A percentile compares a stretch with the other conserved stretches of the same genome.
Conservation (phyloP, 2,888 invertebrate species). For the Busseola fusca region DNA sequence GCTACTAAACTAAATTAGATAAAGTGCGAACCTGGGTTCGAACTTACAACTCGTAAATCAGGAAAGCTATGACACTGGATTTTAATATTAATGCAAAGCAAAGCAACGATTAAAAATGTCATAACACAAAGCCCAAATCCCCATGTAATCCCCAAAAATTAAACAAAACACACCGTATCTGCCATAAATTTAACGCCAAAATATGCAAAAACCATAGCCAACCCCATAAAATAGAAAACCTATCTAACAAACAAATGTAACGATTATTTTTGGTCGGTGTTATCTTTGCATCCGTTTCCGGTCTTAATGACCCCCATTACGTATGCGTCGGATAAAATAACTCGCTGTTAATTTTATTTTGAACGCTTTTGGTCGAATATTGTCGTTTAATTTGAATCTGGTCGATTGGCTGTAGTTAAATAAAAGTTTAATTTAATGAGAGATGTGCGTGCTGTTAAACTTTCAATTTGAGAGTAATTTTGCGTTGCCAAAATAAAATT, state of each 20-base stretch:
- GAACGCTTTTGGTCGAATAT: slow-evolving; percentile 30
- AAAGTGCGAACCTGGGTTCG: not conserved
- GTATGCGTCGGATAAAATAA: slow-evolving; percentile 54
- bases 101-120: not conserved
- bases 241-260: slow-evolving; percentile 46
- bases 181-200: not conserved
- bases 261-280: slow-evolving; percentile 50
- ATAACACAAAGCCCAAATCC: not conserved
- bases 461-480: slow-evolving; percentile 7
- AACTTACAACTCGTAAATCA: not conserved
- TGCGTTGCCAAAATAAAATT: not conserved
- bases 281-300: slow-evolving; percentile 57
- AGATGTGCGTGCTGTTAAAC: slow-evolving; percentile 1
- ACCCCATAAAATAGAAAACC: slow-evolving; percentile 37
- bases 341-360: slow-evolving; percentile 55
- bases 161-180: not conserved
- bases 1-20: no score
- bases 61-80: not conserved
- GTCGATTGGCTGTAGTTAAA: slow-evolving; percentile 28
- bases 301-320: slow-evolving; percentile 59
- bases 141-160: not conserved
- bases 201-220: slow-evolving; percentile 24
- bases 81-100: not conserved
- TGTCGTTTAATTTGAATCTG: slow-evolving; percentile 46
- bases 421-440: slow-evolving; percentile 34